These are phyloP conservation scores for Corythoichthys haematopterus DNA, from an alignment of 2,113 vertebrate genomes.

Conservation along the genomic window DNA sequence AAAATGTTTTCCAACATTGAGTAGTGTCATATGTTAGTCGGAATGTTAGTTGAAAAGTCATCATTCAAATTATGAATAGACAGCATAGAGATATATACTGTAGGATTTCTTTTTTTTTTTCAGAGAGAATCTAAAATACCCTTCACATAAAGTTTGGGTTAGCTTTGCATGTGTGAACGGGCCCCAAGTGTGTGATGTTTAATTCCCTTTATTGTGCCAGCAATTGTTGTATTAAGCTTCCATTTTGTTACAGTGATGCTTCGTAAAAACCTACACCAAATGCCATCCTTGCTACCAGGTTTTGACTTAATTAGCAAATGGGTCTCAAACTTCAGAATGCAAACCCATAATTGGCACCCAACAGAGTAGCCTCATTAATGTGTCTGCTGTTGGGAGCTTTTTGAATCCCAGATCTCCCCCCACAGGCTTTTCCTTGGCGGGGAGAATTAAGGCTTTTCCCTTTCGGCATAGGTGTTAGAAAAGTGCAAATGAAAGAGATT, in stretches of 20 bases:
- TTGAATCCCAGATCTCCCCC: constrained; percentile 10
- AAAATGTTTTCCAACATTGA: neutral
- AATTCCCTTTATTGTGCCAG: constrained; percentile 23
- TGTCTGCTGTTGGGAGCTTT: constrained; percentile 20
- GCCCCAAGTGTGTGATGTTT: constrained; percentile 26
- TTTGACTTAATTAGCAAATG: constrained; percentile 32
- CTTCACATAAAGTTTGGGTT: neutral
- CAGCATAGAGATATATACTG: neutral
- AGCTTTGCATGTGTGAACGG: constrained; percentile 11
- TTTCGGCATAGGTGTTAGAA: constrained; percentile 14
- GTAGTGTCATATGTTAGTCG: neutral
- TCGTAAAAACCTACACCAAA: constrained; percentile 12
- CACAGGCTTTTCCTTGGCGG: constrained; percentile 13
- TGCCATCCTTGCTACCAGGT: constrained; percentile 6
- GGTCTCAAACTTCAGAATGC: constrained; percentile 24
- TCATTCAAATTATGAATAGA: neutral
- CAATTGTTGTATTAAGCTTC: constrained; percentile 20
- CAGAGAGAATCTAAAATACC: neutral
- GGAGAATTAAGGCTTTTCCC: constrained; percentile 19
- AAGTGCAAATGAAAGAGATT: constrained; percentile 27
- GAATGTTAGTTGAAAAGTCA: neutral
- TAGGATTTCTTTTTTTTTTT: neutral
- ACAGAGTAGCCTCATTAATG: constrained; percentile 28
- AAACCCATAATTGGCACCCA: constrained; percentile 41
- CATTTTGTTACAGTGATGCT: constrained; percentile 22